These are phyloP conservation scores for Gnatocerus cornutus DNA, from an alignment of 2,888 invertebrate genomes.

Conservation along the genomic window DNA sequence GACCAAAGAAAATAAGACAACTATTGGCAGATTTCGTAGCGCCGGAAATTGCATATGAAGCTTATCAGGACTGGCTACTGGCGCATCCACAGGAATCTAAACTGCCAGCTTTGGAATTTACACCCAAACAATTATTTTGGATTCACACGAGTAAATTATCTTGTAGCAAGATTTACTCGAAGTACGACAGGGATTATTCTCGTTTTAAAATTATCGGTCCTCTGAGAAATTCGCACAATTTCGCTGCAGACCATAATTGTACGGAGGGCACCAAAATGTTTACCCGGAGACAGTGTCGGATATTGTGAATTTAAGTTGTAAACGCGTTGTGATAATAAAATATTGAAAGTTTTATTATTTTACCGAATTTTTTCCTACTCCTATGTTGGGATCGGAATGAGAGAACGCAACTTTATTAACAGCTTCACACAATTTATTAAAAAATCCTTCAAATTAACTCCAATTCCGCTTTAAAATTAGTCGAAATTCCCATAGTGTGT, in stretches of 20 bases:
- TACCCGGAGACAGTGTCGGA: slow-evolving; percentile 49
- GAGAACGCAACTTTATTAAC: too few species aligned
- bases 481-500: not conserved
- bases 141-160: slow-evolving; percentile 47
- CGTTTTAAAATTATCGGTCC: slow-evolving; percentile 49
- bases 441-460: slow-evolving; percentile 30
- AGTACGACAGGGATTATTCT: slow-evolving; percentile 37
- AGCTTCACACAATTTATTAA: slow-evolving; percentile 23
- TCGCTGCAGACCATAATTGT: slow-evolving; percentile 51
- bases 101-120: slow-evolving; percentile 81
- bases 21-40: slow-evolving; percentile 94
- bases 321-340: slow-evolving; percentile 32
- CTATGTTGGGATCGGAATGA: too few species aligned
- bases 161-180: slow-evolving; percentile 42
- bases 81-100: slow-evolving; percentile 77
- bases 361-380: too few species aligned
- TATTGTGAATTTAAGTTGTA: slow-evolving; percentile 25
- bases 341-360: not conserved
- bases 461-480: slow-evolving; percentile 15
- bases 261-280: slow-evolving; percentile 50
- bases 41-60: slow-evolving; percentile 87
- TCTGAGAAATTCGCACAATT: slow-evolving; percentile 51
- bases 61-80: slow-evolving; percentile 81
- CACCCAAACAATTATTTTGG: slow-evolving; percentile 74
- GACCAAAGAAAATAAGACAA: slow-evolving; percentile 70